Percentiles rank a stretch among this genome's conserved stretches.
These are phyloP conservation scores for Leptura quadrifasciata DNA, from an alignment of 2,888 invertebrate genomes.

Conservation along the genomic window DNA sequence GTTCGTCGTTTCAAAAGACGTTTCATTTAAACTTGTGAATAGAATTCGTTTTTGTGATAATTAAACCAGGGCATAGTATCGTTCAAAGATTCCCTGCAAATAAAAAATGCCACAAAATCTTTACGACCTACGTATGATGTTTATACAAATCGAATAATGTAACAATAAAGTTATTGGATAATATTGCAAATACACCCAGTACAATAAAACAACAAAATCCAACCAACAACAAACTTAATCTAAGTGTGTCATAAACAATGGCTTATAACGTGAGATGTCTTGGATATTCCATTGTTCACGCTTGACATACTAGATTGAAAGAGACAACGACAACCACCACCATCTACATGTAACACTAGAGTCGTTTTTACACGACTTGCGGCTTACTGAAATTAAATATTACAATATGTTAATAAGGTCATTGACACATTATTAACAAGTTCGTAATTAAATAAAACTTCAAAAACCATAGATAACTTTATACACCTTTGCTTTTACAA, in stretches of 20 bases:
- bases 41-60: neutral
- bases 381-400: conserved; percentile 31
- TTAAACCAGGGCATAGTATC: too few species aligned
- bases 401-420: conserved; percentile 23
- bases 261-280: conserved; percentile 1
- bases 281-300: conserved; percentile 22
- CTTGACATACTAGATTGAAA: conserved; percentile 14
- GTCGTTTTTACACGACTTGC: neutral
- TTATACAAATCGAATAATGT: too few species aligned
- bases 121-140: too few species aligned
- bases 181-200: neutral
- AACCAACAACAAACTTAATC: neutral
- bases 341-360: conserved; percentile 2
- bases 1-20: too few species aligned
- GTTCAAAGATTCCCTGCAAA: too few species aligned
- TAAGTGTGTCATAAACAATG: conserved; percentile 19
- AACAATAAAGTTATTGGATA: neutral
- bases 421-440: conserved; percentile 13
- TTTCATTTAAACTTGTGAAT: too few species aligned
- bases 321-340: conserved; percentile 15
- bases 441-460: neutral
- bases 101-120: too few species aligned
- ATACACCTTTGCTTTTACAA: too few species aligned
- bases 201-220: neutral
- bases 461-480: too few species aligned